Percentiles rank a stretch among this genome's conserved stretches.
These are phyloP conservation scores for Drosophila greeni DNA, from an alignment of 2,888 invertebrate species.

Conservation along the genomic window DNA sequence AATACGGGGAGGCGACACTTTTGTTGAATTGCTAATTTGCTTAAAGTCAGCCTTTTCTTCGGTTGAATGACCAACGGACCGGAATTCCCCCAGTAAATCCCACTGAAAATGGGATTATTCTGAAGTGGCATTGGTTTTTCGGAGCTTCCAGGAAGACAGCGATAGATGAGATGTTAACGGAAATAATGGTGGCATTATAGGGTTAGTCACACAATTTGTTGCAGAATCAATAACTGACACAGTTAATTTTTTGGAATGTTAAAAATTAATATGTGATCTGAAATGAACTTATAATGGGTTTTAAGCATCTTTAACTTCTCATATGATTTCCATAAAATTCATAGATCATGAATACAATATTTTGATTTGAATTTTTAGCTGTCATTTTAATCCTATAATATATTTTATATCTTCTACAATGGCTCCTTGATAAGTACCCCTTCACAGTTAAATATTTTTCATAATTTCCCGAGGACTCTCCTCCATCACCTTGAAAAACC, in stretches of 20 bases:
- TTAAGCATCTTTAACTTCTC: too few species aligned
- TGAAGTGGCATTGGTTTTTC: constrained; percentile 37
- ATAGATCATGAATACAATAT: not conserved
- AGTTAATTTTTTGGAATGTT: not conserved
- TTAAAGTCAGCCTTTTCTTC: constrained; percentile 54
- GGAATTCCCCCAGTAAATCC: constrained; percentile 5
- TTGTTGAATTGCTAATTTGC: constrained; percentile 67
- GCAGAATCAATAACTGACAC: constrained; percentile 1
- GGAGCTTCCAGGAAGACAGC: not conserved
- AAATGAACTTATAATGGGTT: too few species aligned
- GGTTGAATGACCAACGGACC: constrained; percentile 30
- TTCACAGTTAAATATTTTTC: too few species aligned
- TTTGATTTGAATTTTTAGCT: not conserved
- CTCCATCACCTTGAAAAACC: not conserved
- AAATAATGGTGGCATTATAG: constrained; percentile 31
- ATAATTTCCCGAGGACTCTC: not conserved
- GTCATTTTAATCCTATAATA: too few species aligned
- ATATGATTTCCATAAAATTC: too few species aligned
- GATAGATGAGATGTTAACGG: constrained; percentile 26
- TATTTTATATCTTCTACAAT: not conserved
- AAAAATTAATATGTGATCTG: not conserved
- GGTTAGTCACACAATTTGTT: constrained; percentile 29
- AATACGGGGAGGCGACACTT: constrained; percentile 46
- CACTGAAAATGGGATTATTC: constrained; percentile 20
- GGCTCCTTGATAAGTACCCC: not conserved